Evolutionary conservation across 2,113 vertebrate genomes (phyloP).

Genomic region (Geococcyx californianus): DNA sequence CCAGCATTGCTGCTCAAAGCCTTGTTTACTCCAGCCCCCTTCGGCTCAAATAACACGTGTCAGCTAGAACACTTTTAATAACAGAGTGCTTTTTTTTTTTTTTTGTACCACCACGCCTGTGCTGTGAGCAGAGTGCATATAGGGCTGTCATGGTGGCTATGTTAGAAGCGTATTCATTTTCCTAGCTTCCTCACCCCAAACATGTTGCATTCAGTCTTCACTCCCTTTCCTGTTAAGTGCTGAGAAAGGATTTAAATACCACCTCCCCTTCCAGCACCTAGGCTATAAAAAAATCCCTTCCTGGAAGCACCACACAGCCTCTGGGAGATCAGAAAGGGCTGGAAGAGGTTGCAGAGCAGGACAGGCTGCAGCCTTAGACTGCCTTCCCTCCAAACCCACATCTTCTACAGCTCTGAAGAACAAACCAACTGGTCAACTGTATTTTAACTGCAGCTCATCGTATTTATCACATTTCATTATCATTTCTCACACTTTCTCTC

Average conservation of each 20-base stretch:
- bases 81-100: no score
- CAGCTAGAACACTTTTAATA: not conserved
- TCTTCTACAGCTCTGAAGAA: not conserved
- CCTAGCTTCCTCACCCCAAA: not conserved
- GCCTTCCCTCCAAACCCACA: not conserved
- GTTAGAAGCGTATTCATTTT: not conserved
- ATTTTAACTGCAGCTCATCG: not conserved
- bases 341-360: not conserved
- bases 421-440: not conserved
- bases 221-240: not conserved
- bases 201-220: not conserved
- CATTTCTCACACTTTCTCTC: not conserved
- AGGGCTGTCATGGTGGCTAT: not conserved
- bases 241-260: not conserved
- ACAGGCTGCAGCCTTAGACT: not conserved
- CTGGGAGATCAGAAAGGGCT: not conserved
- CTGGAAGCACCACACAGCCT: rapidly evolving
- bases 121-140: not conserved
- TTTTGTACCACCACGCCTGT: not conserved
- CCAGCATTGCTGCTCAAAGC: not conserved
- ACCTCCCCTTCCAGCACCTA: not conserved
- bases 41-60: not conserved
- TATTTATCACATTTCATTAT: not conserved
- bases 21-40: not conserved
- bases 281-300: not conserved